Evolutionary conservation across 2,797 vertebrate species (phyloP).

Genomic region (Eptatretus atami): DNA sequence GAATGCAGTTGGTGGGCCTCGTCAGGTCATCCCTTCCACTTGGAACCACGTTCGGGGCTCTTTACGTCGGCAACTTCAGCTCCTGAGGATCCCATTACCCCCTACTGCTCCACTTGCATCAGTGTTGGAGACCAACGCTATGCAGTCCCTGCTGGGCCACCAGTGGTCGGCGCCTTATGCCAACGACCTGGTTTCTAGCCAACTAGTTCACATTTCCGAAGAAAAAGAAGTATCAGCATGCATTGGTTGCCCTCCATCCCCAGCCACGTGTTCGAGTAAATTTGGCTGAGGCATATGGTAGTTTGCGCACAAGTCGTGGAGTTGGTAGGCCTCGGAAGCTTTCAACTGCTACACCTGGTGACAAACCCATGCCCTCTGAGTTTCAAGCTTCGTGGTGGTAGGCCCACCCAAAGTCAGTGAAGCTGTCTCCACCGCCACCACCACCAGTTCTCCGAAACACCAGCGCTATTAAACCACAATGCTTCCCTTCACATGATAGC

Average conservation of each 20-base stretch:
- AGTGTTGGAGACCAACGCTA: slow-evolving; percentile 4
- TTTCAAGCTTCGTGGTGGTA: background rate
- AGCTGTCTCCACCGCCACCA: background rate
- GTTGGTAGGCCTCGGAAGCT: background rate
- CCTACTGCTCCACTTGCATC: background rate
- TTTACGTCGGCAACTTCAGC: slow-evolving; percentile 42
- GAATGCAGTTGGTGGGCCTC: slow-evolving; percentile 39
- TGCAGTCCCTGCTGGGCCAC: slow-evolving; percentile 18
- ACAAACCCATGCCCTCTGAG: background rate
- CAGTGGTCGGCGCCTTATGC: slow-evolving; percentile 42
- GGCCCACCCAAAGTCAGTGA: background rate
- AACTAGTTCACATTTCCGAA: slow-evolving; percentile 84
- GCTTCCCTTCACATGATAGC: background rate
- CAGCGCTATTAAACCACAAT: background rate
- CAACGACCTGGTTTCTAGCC: slow-evolving; percentile 71
- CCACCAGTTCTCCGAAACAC: background rate
- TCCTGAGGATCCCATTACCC: slow-evolving; percentile 19
- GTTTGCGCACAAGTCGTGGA: background rate
- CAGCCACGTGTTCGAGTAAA: slow-evolving; percentile 1
- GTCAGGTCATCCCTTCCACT: slow-evolving; percentile 51
- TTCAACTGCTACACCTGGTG: background rate
- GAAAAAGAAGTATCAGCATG: slow-evolving; percentile 69
- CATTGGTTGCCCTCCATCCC: slow-evolving; percentile 9
- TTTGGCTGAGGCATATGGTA: background rate
- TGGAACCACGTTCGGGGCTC: slow-evolving; percentile 41